A percentile compares a stretch with the other conserved stretches of the same genome.
Conservation (phyloP, 1,140 invertebrate genomes). For the Physella acuta region DNA sequence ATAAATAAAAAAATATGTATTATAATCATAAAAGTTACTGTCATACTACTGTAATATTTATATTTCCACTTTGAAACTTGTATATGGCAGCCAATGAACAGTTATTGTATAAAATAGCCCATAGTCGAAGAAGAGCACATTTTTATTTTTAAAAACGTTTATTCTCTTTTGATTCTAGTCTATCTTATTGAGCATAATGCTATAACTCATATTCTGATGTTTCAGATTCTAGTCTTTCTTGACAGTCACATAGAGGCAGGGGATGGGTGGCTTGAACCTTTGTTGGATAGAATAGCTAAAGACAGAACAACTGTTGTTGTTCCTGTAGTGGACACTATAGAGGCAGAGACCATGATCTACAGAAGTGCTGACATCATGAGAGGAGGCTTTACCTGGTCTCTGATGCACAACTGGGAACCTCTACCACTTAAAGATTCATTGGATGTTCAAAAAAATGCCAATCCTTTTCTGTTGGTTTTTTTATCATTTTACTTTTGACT, state of each 20-base stretch:
- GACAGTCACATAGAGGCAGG: constrained; percentile 97
- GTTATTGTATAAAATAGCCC: not conserved
- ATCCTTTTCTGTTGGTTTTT: constrained; percentile 72
- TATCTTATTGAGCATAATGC: not conserved
- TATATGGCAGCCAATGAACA: too few species aligned
- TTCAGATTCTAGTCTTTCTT: constrained; percentile 89
- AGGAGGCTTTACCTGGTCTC: constrained; percentile 45
- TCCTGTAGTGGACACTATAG: constrained; percentile 93
- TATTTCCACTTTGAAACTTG: too few species aligned
- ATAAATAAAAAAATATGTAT: not conserved
- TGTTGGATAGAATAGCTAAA: constrained; percentile 85
- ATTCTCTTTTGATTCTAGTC: not conserved
- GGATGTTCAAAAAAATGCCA: not conserved
- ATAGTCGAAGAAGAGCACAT: not conserved
- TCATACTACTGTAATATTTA: not conserved
- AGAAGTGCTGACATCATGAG: constrained; percentile 29
- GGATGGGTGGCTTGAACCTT: constrained; percentile 89
- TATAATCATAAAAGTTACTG: not conserved
- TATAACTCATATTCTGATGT: not conserved
- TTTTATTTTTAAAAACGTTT: too few species aligned
- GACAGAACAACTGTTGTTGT: constrained; percentile 79
- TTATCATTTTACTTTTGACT: not conserved
- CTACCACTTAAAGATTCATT: constrained; percentile 28
- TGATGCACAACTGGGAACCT: constrained; percentile 47
- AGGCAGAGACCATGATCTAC: constrained; percentile 77